A percentile compares a stretch with the other conserved stretches of the same genome.
Conservation (phyloP, 2,888 invertebrate genomes). For the Mellilla xanthometata region DNA sequence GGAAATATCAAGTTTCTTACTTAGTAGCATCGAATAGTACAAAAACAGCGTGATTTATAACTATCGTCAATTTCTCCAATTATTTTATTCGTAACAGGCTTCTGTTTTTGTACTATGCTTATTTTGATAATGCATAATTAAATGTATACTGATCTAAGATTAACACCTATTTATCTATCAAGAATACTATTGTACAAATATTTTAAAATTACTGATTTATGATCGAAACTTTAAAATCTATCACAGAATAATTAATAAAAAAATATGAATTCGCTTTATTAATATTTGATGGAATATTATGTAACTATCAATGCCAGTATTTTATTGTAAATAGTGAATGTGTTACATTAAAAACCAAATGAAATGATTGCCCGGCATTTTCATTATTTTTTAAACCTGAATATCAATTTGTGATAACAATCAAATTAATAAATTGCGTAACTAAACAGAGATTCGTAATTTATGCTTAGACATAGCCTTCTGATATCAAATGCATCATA, state of each 20-base stretch:
- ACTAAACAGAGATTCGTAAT: no score
- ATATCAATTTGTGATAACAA: no score
- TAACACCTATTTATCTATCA: slow-evolving; percentile 37
- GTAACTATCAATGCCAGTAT: slow-evolving; percentile 77
- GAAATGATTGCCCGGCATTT: slow-evolving; percentile 49
- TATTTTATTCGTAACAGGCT: slow-evolving; percentile 6
- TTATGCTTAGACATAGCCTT: no score
- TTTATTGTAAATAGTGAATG: slow-evolving; percentile 78
- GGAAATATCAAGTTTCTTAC: slow-evolving; percentile 4
- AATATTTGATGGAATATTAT: slow-evolving; percentile 46
- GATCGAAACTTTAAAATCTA: slow-evolving; percentile 34
- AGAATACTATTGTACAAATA: slow-evolving; percentile 57
- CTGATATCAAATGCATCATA: no score
- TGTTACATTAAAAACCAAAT: slow-evolving; percentile 75
- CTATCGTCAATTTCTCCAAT: slow-evolving; percentile 13
- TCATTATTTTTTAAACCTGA: slow-evolving; percentile 36
- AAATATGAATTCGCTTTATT: slow-evolving; percentile 31
- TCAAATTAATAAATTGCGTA: no score
- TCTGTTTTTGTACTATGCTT: slow-evolving; percentile 43
- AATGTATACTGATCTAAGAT: slow-evolving; percentile 34
- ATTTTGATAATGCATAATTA: slow-evolving; percentile 30
- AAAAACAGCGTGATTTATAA: slow-evolving; percentile 31
- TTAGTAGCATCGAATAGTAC: slow-evolving; percentile 32
- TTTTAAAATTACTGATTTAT: slow-evolving; percentile 49
- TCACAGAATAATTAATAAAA: slow-evolving; percentile 20